Evolutionary conservation across 1,140 invertebrate species (phyloP).

Genomic region (Dreissena polymorpha): DNA sequence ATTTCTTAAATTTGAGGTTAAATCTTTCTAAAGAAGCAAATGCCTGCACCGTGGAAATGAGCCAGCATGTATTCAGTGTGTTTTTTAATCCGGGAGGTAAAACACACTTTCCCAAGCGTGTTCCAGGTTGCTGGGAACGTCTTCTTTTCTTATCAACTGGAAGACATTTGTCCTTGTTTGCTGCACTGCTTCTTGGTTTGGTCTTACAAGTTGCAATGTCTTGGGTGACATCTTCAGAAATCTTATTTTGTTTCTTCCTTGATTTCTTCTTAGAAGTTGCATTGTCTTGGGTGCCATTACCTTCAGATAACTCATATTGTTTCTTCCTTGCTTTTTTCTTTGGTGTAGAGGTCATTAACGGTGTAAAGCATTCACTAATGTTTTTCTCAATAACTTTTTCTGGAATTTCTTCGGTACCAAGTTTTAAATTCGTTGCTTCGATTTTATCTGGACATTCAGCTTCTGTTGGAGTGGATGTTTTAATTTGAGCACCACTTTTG

Average conservation of each 20-base stretch:
- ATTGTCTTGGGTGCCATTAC: background rate
- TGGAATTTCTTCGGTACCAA: background rate
- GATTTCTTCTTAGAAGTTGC: background rate
- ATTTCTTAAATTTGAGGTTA: too few relatives aligned
- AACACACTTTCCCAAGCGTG: background rate
- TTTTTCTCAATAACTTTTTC: background rate
- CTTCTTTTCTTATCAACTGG: background rate
- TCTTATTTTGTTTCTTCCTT: background rate
- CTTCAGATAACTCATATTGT: too few relatives aligned
- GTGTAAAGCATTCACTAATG: background rate
- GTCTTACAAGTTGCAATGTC: background rate
- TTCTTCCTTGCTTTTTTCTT: too few relatives aligned
- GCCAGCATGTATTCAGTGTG: background rate
- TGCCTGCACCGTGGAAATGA: background rate
- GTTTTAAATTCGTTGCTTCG: background rate
- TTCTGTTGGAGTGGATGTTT: background rate
- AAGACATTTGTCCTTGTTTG: background rate
- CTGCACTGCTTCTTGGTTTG: background rate
- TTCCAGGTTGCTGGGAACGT: background rate
- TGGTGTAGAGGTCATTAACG: background rate
- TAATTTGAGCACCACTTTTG: background rate
- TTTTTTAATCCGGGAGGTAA: background rate
- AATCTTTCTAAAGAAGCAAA: too few relatives aligned
- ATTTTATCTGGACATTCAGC: background rate
- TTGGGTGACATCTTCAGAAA: background rate